phyloP scores from a whole-genome alignment of 2,888 invertebrate species.

The Ormyrus pomaceus region DNA sequence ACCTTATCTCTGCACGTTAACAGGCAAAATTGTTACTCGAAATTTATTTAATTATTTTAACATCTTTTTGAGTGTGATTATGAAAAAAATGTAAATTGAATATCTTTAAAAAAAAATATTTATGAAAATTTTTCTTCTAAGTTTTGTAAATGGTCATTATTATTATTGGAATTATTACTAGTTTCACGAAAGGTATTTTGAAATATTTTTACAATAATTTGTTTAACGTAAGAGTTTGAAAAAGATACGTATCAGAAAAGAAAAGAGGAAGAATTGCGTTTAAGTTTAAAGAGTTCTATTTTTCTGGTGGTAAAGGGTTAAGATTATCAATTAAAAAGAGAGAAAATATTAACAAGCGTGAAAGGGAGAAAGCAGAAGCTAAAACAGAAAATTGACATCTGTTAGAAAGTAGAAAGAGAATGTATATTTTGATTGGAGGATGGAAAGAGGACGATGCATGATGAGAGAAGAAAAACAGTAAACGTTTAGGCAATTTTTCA shows the following conservation, averaged over 20 bases:
- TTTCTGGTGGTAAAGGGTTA: conserved; percentile 65
- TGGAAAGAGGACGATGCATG: neutral
- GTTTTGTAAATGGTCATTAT: too few species aligned
- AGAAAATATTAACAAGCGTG: conserved; percentile 20
- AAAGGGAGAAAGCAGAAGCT: neutral
- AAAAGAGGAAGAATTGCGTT: conserved; percentile 65
- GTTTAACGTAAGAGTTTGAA: conserved; percentile 17
- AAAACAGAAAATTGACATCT: conserved; percentile 44
- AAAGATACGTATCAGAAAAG: neutral
- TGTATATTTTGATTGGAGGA: conserved; percentile 55
- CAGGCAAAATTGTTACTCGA: conserved; percentile 23
- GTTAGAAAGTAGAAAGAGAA: conserved; percentile 3
- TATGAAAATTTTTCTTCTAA: neutral
- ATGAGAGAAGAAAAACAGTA: conserved; percentile 16
- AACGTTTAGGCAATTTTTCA: neutral
- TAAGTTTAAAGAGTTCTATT: conserved; percentile 75
- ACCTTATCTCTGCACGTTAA: neutral
- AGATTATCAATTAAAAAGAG: conserved; percentile 60
- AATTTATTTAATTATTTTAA: neutral
- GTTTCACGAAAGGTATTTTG: too few species aligned
- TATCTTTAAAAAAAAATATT: too few species aligned
- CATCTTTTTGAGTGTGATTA: neutral
- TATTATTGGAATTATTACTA: too few species aligned
- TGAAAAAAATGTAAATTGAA: too few species aligned
- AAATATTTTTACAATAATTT: neutral